Evolutionary conservation across 2,888 invertebrate genomes (phyloP).

Genomic region (Vesta saturnalis): DNA sequence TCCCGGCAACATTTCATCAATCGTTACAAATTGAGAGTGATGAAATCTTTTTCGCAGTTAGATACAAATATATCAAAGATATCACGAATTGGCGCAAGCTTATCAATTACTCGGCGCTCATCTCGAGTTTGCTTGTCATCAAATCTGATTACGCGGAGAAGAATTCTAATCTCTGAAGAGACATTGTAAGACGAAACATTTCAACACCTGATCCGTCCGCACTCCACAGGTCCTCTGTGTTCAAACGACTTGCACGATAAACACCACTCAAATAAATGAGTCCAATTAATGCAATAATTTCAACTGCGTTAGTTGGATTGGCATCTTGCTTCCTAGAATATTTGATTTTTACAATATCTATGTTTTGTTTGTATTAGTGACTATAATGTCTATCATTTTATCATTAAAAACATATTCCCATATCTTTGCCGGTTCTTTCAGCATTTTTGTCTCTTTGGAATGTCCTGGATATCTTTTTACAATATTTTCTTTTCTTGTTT

Average conservation of each 20-base stretch:
- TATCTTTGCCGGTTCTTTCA: too few relatives aligned
- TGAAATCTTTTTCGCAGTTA: too few relatives aligned
- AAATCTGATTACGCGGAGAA: not conserved
- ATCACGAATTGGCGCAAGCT: not conserved
- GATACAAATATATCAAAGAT: not conserved
- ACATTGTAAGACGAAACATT: not conserved
- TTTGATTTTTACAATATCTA: too few relatives aligned
- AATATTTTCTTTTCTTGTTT: not conserved
- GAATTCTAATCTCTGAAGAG: not conserved
- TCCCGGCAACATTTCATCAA: too few relatives aligned
- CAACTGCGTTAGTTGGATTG: not conserved
- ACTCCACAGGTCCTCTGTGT: slow-evolving; percentile 1
- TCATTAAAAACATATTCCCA: not conserved
- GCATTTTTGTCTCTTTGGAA: too few relatives aligned
- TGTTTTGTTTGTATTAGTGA: too few relatives aligned
- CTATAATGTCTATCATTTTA: not conserved
- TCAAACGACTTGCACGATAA: slow-evolving; percentile 6
- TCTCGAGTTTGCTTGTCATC: not conserved
- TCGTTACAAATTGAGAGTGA: too few relatives aligned
- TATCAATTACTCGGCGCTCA: too few relatives aligned
- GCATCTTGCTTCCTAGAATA: not conserved
- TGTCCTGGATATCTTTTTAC: not conserved
- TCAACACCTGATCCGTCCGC: too few relatives aligned
- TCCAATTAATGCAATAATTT: not conserved
- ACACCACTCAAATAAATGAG: not conserved